Base-by-base conservation (phyloP, 2,888 invertebrate species). In the Pachydiplax longipennis region DNA sequence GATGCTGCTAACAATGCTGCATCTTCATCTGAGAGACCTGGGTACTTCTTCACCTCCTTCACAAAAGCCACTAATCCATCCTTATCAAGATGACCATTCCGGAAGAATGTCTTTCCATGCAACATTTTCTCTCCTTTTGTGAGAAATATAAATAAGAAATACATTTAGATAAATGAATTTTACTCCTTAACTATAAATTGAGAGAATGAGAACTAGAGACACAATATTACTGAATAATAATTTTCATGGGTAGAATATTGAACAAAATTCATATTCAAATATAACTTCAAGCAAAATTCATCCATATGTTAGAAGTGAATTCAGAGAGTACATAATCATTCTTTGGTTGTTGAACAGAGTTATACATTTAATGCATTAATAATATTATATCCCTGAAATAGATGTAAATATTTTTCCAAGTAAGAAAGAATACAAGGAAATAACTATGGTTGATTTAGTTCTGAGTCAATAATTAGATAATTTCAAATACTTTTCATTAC, bases 1-100 rank as follows among this genome's bases (percentile, higher is more conserved):
- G 94, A 94, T 18, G 95, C 95, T n/a, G 95, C 95, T 91, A 95
- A 93, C 91, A 94, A 93, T 65, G 95, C 95, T 65, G 95, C 94
- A 92, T 96, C 95, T 92, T 94, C 94, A 92, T 95, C 95, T 37
- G 94, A 94, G 58, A 95, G 92, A 37, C 95, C 94, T 0, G 94
- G 94, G 91, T 94, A 94, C 92, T 94, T 94, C 61, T 94, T 94
- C 25, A 95, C 93, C 92, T 95, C 95, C 93, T 95, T 93, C 80
- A 94, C 93, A 92, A 94, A 94, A 65, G 93, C 93, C n/a, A 94
- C 93, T 82, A 94, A 92, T 61, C 93, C 94, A 61, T 94, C 94
- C 91, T 93, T 93, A 91, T 94, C 94, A 48, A 94, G 92, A 91
- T 93, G 92, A 1, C 94, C 94, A 91, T 94, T 93, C 58, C 93